Conservation (phyloP, 2,888 invertebrate species). For the Cecidostiba fungosa region DNA sequence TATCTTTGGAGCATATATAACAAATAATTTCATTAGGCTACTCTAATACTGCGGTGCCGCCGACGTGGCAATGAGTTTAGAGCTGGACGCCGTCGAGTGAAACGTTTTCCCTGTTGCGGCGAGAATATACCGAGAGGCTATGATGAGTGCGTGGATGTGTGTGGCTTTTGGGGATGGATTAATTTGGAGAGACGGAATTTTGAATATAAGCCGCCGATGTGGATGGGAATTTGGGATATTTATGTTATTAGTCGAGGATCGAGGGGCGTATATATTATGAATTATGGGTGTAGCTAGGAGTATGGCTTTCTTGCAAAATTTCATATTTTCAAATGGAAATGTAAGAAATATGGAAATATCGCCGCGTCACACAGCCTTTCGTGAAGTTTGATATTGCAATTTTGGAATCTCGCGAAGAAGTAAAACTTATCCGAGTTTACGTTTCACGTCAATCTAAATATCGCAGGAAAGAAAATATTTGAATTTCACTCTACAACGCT, state of each 20-base stretch:
- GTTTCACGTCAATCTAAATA: background rate
- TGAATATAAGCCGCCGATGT: background rate
- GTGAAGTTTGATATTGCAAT: background rate
- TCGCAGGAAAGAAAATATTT: background rate
- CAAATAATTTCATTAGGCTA: constrained; percentile 50
- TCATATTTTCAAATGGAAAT: background rate
- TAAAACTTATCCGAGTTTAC: too few relatives aligned
- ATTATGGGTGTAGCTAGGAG: background rate
- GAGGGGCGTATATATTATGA: background rate
- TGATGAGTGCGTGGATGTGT: background rate
- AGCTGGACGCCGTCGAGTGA: background rate
- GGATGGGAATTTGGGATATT: background rate
- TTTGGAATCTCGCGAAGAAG: background rate
- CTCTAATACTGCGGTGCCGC: background rate
- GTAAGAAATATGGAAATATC: too few relatives aligned
- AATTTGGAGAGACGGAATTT: background rate
- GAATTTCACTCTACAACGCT: background rate
- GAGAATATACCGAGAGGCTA: background rate
- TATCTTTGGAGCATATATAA: constrained; percentile 20
- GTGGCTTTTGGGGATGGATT: background rate
- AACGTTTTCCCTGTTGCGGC: background rate
- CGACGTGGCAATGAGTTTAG: constrained; percentile 8
- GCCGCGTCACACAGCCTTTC: background rate
- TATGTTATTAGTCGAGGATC: background rate
- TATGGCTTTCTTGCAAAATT: background rate